phyloP scores from a whole-genome alignment of 2,113 vertebrate genomes.

The Myotis lucifugus region DNA sequence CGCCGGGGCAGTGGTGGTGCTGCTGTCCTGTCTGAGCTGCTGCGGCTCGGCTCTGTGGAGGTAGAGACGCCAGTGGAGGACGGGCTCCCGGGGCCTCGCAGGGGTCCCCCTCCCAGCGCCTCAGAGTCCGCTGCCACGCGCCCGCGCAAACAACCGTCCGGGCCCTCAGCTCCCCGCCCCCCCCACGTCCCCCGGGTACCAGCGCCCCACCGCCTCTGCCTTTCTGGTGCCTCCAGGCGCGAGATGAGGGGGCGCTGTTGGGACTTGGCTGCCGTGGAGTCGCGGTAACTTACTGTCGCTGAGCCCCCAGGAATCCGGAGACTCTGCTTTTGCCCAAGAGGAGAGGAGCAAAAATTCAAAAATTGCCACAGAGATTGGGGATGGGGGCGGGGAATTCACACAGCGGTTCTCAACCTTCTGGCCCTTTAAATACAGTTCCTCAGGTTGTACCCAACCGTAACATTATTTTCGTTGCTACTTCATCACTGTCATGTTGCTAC shows the following conservation, averaged over 20 bases:
- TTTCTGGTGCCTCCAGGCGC: background rate
- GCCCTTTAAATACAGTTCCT: too few species aligned
- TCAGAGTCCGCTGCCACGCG: rapidly evolving
- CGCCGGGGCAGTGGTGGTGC: rapidly evolving
- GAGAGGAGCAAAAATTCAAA: background rate
- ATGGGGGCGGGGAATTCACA: too few species aligned
- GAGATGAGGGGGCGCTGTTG: background rate
- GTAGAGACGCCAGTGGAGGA: background rate
- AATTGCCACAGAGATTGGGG: background rate
- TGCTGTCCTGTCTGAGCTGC: background rate
- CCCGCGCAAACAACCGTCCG: too few species aligned
- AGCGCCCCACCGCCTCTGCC: background rate
- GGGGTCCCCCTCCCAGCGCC: rapidly evolving
- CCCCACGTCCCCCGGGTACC: rapidly evolving
- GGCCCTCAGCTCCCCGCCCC: rapidly evolving
- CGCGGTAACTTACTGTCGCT: background rate
- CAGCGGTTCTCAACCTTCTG: too few species aligned
- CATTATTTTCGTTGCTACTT: too few species aligned
- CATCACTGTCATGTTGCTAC: too few species aligned
- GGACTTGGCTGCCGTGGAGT: background rate
- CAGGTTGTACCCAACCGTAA: too few species aligned
- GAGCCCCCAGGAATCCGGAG: rapidly evolving
- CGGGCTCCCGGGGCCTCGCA: rapidly evolving
- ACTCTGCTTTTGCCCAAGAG: too few species aligned
- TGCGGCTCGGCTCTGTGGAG: background rate